Conservation (phyloP, 2,797 vertebrate species). For the Microctenopoma stevenorrisi region DNA sequence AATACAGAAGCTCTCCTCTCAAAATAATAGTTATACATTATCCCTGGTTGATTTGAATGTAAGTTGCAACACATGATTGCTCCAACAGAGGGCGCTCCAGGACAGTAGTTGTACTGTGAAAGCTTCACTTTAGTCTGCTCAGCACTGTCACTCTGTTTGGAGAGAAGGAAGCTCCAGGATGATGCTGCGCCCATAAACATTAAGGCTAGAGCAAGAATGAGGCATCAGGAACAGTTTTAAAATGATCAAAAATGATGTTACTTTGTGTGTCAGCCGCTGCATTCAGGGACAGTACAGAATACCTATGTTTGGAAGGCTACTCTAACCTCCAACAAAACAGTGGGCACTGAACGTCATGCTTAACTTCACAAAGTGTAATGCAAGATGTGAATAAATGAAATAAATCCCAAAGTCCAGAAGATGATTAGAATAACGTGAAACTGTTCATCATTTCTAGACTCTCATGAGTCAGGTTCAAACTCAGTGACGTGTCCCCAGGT, state of each 20-base stretch:
- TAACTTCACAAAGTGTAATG: too few species aligned
- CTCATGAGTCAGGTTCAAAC: neutral
- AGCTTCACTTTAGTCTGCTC: neutral
- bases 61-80: conserved; percentile 25
- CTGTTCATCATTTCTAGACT: neutral
- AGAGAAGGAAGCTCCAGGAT: neutral
- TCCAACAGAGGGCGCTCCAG: conserved; percentile 77
- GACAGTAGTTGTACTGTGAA: conserved; percentile 39
- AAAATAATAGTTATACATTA: neutral
- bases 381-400: too few species aligned
- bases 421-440: too few species aligned
- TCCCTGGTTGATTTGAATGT: neutral
- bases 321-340: too few species aligned
- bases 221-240: neutral
- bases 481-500: conserved; percentile 10
- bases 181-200: neutral
- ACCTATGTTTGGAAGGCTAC: too few species aligned
- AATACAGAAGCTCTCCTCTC: neutral
- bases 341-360: too few species aligned
- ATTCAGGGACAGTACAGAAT: too few species aligned
- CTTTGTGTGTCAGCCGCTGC: too few species aligned
- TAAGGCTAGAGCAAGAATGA: neutral
- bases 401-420: too few species aligned
- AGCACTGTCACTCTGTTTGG: neutral
- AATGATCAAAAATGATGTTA: neutral